phyloP scores from a whole-genome alignment of 2,113 vertebrate species.

The Morone chrysops region DNA sequence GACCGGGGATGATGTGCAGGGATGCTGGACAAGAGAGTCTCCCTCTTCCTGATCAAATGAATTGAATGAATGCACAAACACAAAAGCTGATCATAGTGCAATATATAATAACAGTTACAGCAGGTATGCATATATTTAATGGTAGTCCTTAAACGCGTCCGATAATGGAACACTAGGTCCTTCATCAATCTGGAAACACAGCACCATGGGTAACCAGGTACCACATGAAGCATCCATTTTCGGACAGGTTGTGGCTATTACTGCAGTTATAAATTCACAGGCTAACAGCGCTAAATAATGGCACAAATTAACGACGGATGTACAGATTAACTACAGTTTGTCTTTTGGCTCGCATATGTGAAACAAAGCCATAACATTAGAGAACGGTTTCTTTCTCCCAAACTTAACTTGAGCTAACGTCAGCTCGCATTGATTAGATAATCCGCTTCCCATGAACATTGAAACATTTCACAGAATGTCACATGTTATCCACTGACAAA shows the following conservation, averaged over 20 bases:
- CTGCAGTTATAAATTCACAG: not conserved
- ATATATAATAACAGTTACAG: not conserved
- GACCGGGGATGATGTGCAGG: conserved; percentile 20
- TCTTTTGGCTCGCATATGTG: not conserved
- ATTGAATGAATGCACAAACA: not conserved
- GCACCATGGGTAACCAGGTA: not conserved
- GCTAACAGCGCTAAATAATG: not conserved
- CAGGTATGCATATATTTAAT: too few species aligned
- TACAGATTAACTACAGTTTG: too few species aligned
- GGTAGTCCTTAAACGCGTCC: not conserved
- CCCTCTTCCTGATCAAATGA: conserved; percentile 40
- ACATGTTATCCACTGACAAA: not conserved
- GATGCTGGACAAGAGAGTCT: conserved; percentile 10
- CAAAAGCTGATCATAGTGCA: not conserved
- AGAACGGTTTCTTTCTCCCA: not conserved
- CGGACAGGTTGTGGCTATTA: not conserved
- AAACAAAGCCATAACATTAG: not conserved
- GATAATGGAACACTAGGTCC: not conserved
- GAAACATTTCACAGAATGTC: not conserved
- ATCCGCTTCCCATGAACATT: not conserved
- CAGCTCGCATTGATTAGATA: conserved; percentile 1
- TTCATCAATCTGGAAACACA: not conserved
- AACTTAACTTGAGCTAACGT: not conserved
- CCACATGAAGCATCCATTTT: not conserved
- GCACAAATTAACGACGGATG: fast-evolving